phyloP scores from a whole-genome alignment of 2,888 invertebrate species.

The Magallana nippona region DNA sequence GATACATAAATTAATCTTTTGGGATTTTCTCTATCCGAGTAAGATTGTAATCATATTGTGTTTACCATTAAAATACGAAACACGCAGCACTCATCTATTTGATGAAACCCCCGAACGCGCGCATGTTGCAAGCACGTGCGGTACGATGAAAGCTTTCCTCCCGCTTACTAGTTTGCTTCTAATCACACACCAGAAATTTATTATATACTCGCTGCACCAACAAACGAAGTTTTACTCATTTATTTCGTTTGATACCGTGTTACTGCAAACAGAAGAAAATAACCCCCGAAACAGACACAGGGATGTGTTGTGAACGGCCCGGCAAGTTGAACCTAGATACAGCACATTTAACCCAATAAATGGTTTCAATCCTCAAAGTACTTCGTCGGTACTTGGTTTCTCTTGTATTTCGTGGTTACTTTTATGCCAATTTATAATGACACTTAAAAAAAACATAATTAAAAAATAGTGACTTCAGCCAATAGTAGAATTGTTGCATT shows the following conservation, averaged over 20 bases:
- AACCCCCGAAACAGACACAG: constrained; percentile 12
- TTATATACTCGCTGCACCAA: constrained; percentile 31
- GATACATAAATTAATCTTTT: constrained; percentile 23
- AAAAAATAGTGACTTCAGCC: no score
- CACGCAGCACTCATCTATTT: constrained; percentile 18
- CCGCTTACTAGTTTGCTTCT: constrained; percentile 16
- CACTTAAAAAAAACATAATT: no score
- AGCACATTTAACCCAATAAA: background rate
- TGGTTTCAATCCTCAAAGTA: no score
- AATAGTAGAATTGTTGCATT: no score
- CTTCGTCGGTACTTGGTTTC: no score
- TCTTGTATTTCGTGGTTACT: no score
- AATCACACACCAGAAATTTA: constrained; percentile 23
- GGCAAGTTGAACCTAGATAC: background rate
- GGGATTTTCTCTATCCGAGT: background rate
- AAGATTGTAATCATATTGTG: constrained; percentile 20
- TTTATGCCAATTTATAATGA: no score
- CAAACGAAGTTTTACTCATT: constrained; percentile 31
- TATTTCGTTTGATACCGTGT: constrained; percentile 22
- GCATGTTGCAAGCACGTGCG: constrained; percentile 33
- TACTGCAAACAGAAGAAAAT: constrained; percentile 22
- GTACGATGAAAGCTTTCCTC: constrained; percentile 23
- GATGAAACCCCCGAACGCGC: constrained; percentile 29
- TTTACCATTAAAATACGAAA: constrained; percentile 23
- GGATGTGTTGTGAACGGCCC: constrained; percentile 16